Percentiles rank a stretch among this genome's conserved stretches.
phyloP scores from a whole-genome alignment of 2,797 vertebrate species.

The Squalus acanthias region DNA sequence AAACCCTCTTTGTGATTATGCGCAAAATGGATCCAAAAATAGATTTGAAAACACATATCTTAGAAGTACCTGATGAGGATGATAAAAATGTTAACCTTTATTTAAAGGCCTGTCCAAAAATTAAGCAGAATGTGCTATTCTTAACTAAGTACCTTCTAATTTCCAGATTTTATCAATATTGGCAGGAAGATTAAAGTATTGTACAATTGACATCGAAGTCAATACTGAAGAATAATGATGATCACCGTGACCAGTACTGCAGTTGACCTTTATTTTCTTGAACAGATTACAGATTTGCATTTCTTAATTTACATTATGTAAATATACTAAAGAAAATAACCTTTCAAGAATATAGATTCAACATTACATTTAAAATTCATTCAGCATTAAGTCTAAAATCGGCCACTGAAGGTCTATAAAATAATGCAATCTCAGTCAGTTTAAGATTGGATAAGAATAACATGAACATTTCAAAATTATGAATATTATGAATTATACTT shows the following conservation, averaged over 20 bases:
- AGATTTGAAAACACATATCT: not conserved
- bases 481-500: not conserved
- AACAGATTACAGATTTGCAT: not conserved
- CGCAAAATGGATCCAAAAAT: not conserved
- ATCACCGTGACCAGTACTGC: not conserved
- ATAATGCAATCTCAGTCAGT: slow-evolving; percentile 4
- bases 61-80: not conserved
- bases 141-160: not conserved
- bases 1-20: not conserved
- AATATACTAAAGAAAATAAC: not conserved
- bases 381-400: not conserved
- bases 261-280: not conserved
- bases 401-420: not conserved
- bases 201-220: not conserved
- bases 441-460: not conserved
- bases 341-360: not conserved
- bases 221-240: not conserved
- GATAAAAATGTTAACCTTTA: not conserved
- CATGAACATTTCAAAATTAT: not conserved
- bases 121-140: not conserved
- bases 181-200: not conserved
- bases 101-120: not conserved
- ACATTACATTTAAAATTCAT: not conserved
- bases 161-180: not conserved
- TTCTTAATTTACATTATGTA: not conserved